A percentile compares a stretch with the other conserved stretches of the same genome.
phyloP scores from a whole-genome alignment of 2,113 vertebrate species.

The Morphnarchus princeps region DNA sequence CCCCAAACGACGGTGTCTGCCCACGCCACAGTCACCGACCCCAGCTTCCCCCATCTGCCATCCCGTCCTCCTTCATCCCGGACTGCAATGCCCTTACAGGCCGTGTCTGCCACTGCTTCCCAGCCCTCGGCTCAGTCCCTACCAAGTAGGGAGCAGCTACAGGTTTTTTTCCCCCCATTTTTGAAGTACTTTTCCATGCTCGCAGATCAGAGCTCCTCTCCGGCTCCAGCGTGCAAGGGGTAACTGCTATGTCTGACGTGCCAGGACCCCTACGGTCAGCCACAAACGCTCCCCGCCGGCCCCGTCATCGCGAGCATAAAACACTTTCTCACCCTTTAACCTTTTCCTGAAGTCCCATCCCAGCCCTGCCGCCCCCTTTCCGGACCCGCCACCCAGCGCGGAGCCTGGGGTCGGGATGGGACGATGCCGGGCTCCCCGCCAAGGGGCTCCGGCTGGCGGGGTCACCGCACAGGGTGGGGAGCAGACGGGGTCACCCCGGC shows the following conservation, averaged over 20 bases:
- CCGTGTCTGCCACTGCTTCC: fast-evolving
- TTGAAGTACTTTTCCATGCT: neutral
- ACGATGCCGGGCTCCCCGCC: fast-evolving
- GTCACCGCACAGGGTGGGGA: neutral
- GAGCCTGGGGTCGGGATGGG: neutral
- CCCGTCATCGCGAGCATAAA: fast-evolving
- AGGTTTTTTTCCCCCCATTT: fast-evolving
- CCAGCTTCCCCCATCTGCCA: neutral
- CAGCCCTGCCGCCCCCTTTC: neutral
- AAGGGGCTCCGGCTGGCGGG: neutral
- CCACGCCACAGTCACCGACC: fast-evolving
- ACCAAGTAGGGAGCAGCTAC: neutral
- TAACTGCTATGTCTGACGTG: fast-evolving
- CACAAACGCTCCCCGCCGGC: neutral
- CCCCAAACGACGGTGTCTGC: fast-evolving
- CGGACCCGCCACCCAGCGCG: fast-evolving
- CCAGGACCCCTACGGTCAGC: neutral
- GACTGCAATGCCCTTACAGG: fast-evolving
- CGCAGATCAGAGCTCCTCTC: neutral
- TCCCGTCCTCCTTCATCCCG: fast-evolving
- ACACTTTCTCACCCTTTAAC: neutral
- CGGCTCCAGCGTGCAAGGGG: fast-evolving
- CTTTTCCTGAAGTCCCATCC: neutral
- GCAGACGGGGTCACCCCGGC: neutral
- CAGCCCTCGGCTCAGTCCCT: neutral